Base-by-base conservation (phyloP, 2,888 invertebrate genomes). In the Lobophora halterata region DNA sequence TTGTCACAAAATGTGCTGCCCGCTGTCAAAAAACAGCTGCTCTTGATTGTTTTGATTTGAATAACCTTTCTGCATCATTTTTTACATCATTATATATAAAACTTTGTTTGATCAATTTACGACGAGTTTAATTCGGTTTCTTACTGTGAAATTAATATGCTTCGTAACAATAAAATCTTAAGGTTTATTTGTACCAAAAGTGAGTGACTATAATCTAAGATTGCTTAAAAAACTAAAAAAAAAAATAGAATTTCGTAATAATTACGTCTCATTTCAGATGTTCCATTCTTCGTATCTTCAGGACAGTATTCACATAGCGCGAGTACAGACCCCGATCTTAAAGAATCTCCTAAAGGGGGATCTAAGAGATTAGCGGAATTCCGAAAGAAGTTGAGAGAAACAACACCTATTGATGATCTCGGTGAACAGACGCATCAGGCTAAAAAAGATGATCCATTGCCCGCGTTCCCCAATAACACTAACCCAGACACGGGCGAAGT, bases 401-500 rank as follows among this genome's bases (percentile, higher is more conserved):
- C 90, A 34, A 90, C 91, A 18, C 89, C 90, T 5, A 83, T 91
- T 71, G 92, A 91, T 16, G 93, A 93, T 78, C 82, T 97, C 46
- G 95, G 96, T 47, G 95, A 95, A 64, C 89, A 93, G 41, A 89
- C 89, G 51, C 93, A 94, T 73, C 93, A 93, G 3, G 90, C 91
- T 61, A 91, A 93, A 65, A 95, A 96, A 71, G 92, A 95, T 61
- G 94, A 97, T 61, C 94, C 97, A 0, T 79, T 97, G 12, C 90
- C 91, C 56, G 90, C 95, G 1, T 97, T 93, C 90, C 97, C 98
- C 6, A 90, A 97, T 66, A 92, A 95, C 65, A 92, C 89, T 1
- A 98, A 99, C 82, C 98, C 98, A 3, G 66, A 91, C 39, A 99
- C 98, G 3, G 99, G 99, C 5, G 99, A 99, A 90, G 86, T 96